Conservation (phyloP, 2,797 vertebrate genomes). For the Eutrigla gurnardus region DNA sequence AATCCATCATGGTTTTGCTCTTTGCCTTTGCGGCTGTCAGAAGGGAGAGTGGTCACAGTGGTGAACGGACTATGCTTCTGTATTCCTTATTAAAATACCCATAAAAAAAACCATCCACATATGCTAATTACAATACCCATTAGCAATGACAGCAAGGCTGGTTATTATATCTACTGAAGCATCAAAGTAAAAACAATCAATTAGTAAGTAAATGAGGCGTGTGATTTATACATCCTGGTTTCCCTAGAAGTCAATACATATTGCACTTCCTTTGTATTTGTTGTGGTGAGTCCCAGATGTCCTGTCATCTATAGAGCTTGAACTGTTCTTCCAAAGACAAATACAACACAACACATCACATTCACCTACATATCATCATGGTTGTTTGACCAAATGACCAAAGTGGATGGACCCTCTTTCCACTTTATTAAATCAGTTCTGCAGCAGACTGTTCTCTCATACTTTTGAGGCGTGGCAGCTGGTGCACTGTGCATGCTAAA, state of each 20-base stretch:
- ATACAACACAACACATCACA: no score
- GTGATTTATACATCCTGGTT: slow-evolving; percentile 20
- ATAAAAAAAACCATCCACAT: slow-evolving; percentile 4
- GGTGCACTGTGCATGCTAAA: not conserved
- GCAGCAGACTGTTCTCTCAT: no score
- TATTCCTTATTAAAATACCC: slow-evolving; percentile 4
- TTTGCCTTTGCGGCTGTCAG: slow-evolving; percentile 31
- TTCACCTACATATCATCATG: not conserved
- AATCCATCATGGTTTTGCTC: slow-evolving; percentile 59
- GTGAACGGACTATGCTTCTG: not conserved
- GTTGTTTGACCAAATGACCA: not conserved
- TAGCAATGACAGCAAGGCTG: slow-evolving; percentile 18
- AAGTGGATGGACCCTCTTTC: not conserved
- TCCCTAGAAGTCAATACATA: slow-evolving; percentile 19
- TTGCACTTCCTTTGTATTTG: slow-evolving; percentile 20
- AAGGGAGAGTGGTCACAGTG: not conserved
- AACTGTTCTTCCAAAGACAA: not conserved
- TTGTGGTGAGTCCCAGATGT: slow-evolving; percentile 12
- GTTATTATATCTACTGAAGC: slow-evolving; percentile 16
- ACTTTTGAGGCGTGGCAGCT: not conserved
- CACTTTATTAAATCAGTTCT: no score
- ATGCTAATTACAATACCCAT: slow-evolving; percentile 15
- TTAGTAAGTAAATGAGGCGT: slow-evolving; percentile 40
- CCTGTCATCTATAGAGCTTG: not conserved
- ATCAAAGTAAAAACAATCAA: slow-evolving; percentile 42